Evolutionary conservation across 2,113 vertebrate species (phyloP).

Genomic region (Gymnobelideus leadbeateri): DNA sequence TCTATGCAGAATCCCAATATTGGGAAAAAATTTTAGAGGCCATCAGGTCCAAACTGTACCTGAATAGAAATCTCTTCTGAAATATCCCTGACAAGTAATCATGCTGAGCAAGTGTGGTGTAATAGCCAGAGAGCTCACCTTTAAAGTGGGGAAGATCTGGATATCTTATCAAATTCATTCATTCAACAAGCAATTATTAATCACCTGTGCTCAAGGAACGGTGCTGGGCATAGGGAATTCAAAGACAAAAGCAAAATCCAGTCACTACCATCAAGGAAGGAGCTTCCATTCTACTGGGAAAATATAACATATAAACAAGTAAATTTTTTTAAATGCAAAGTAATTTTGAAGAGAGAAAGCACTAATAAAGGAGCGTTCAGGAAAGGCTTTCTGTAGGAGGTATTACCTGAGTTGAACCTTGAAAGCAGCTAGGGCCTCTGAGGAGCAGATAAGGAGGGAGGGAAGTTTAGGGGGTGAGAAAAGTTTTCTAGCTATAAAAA

Average conservation of each 20-base stretch:
- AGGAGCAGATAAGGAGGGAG: neutral
- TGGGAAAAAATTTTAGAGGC: neutral
- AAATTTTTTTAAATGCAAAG: neutral
- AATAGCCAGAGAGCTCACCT: neutral
- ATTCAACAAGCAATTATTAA: neutral
- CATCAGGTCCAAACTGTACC: neutral
- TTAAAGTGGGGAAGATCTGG: neutral
- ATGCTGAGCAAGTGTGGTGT: neutral
- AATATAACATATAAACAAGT: neutral
- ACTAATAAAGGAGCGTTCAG: neutral
- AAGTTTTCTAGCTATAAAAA: neutral
- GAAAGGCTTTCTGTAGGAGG: neutral
- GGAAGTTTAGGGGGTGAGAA: neutral
- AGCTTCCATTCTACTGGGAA: neutral
- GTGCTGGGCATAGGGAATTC: neutral
- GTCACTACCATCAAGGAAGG: neutral
- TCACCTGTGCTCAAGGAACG: neutral
- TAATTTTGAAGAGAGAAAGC: neutral
- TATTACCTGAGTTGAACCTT: slow-evolving; percentile 6
- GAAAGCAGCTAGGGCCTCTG: neutral
- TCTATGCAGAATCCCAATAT: neutral
- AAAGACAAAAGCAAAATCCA: neutral
- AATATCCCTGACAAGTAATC: neutral
- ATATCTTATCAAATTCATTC: neutral
- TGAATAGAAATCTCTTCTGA: neutral